Percentiles rank a stretch among this genome's conserved stretches.
These are phyloP conservation scores for Drosophila subobscura DNA, from an alignment of 1,140 invertebrate species.

Conservation along the genomic window DNA sequence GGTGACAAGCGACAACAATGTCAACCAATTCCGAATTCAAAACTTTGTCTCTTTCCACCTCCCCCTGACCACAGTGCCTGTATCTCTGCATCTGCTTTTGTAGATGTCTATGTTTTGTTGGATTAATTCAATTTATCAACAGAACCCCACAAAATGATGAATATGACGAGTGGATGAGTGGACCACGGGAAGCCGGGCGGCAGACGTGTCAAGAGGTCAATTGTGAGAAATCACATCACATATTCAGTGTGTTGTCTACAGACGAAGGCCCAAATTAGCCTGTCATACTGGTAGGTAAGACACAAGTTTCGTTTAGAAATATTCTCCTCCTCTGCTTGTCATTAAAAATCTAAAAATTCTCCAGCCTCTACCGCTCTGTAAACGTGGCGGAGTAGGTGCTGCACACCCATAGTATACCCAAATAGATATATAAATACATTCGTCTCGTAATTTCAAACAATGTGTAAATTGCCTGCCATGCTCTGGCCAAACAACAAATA, in stretches of 20 bases:
- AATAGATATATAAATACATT: conserved; percentile 18
- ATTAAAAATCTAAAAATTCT: conserved; percentile 30
- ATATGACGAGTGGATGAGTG: conserved; percentile 16
- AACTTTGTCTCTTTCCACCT: conserved; percentile 25
- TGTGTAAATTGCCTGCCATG: conserved; percentile 75
- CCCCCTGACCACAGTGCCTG: too few relatives aligned
- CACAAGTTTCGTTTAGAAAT: conserved; percentile 10
- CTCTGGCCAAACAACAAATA: conserved; percentile 45
- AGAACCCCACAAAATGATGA: conserved; percentile 47
- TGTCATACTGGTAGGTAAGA: conserved; percentile 3
- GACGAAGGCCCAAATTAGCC: conserved; percentile 38
- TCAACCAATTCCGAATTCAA: conserved; percentile 55
- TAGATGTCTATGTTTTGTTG: conserved; percentile 46
- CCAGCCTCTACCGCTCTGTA: conserved; percentile 2
- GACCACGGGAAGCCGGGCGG: not conserved
- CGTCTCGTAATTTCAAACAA: conserved; percentile 60
- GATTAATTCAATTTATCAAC: conserved; percentile 75
- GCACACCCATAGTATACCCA: not conserved
- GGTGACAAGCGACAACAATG: conserved; percentile 49
- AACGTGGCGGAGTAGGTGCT: not conserved
- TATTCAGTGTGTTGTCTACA: conserved; percentile 23
- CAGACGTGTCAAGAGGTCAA: conserved; percentile 53
- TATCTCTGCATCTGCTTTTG: too few relatives aligned
- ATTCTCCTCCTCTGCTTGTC: conserved; percentile 13
- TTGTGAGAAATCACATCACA: conserved; percentile 61